Base-by-base conservation (phyloP, 2,888 invertebrate species). In the Crossocerus cetratus region DNA sequence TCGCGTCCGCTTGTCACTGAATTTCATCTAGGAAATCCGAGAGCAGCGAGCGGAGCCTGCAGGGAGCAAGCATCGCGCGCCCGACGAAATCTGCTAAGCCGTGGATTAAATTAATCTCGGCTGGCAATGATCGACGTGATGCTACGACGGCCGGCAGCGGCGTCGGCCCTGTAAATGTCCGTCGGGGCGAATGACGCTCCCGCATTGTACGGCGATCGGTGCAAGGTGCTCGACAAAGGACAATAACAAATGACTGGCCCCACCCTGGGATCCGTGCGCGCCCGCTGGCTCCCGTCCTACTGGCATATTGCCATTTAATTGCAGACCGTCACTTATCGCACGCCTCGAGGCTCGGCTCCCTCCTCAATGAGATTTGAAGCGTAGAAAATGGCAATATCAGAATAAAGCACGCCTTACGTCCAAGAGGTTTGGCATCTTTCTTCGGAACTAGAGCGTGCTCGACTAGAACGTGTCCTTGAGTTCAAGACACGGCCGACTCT, bases 1-100 rank as follows among this genome's bases (percentile, higher is more conserved):
- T 23, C 23, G 5, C 32, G 23, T 13, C 18, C 44, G 70, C 44
- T 72, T 72, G 79, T 76, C 74, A 65, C 66, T 61, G 72, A 77
- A 79, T 80, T 70, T 70, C 74, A 80, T 80, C 79, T 74, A 66
- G 74, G 74, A 77, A 74, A 76, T 71, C 79, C 70, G 80, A 76
- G 49, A 56, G 63, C 44, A 20, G 18, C 59, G 16, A 2, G 44
- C 61, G 43, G 43, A 5, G n/a, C 49, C 3, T 49, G 16, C 49
- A 32, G 32, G 32, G 32, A 42, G 20, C n/a, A 11, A 14, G 43
- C 11, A 20, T 2, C 44, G 13, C 43, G 8, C 16, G 32, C 32
- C 54, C 55, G 61, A 54, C 64, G 74, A 76, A 79, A 70, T 62
- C 69, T 62, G 61, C 65, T 63, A 76, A 78, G 69, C 63, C 68